Base-by-base conservation (phyloP, 2,888 invertebrate genomes). In the Scelioninae gen. 1 region DNA sequence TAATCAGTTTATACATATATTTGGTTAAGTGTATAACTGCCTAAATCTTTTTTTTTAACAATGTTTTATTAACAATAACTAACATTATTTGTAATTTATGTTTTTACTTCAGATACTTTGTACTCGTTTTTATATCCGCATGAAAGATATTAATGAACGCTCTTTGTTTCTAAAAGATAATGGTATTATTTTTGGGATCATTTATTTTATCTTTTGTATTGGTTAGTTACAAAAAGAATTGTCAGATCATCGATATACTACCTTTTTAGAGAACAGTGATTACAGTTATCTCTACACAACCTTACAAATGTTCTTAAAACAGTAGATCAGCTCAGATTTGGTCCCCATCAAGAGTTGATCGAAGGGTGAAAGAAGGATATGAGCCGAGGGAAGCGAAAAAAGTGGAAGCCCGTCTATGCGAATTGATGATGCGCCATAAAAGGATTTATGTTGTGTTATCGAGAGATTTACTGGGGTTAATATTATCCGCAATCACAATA, bases 381-480 rank as follows among this genome's bases (percentile, higher is more conserved):
- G 63, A 49, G n/a, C 47, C 31, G 23, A 63, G 23, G 63, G 15
- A 31, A 11, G 31, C 31, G 1, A 45, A 47, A 47, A 62, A 45
- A 62, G 9, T 45, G 9, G 62, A 62, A 13, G 8, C 49, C 34
- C 16, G 63, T 32, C 32, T 34, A 34, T 49, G 11, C 16, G 49
- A 29, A 63, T 63, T 47, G 34, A 63, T 63, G 49, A 49, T 15
- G 9, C 32, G 32, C 34, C 23, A 34, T 63, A 49, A 63, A 63
- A 45, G 47, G 34, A 63, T 63, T 63, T 49, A 63, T 49, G 32
- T 49, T 49, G 47, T 49, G 49, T 63, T 63, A 63, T 63, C 47
- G 34, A 16, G n/a, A 32, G 13, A 32, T 63, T 63, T 63, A 63
- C 10, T 34, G 34, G 31, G 13, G n/a, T 15, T 49, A 45, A 47